Base-by-base conservation (phyloP, 2,888 invertebrate species). In the Ophraella communa region DNA sequence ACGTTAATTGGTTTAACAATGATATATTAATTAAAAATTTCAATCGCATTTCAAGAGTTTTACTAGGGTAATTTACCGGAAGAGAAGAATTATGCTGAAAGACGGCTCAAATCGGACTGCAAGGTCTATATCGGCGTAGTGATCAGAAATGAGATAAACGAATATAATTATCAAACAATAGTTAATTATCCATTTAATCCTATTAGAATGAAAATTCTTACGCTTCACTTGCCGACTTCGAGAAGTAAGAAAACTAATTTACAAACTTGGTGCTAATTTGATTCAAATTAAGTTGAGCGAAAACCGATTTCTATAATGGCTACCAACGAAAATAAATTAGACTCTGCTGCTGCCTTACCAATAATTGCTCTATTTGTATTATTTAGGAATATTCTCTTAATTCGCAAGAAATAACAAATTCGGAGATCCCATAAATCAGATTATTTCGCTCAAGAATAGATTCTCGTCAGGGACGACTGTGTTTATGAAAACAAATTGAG, bases 111-210 rank as follows among this genome's bases (percentile, higher is more conserved):
- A 57, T 64, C 45, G 61, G 45, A 4, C n/a, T n/a, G n/a, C n/a
- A n/a, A n/a, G n/a, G n/a, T 59, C 52, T 52, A 49, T 60, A 53
- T 60, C 57, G 18, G 42, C 45, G 39, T 57, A 53, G 53, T 62
- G 53, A 62, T 62, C 66, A 62, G 62, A 62, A 64, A 66, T 64
- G 64, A 66, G 55, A 51, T 61, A 68, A 71, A 71, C 64, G 66
- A 70, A 68, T 62, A 66, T 63, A 66, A 70, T 74, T 73, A 73
- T 66, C 76, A 78, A 76, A 80, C 79, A 79, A 79, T 79, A 78
- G 77, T 80, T 79, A 80, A 80, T 80, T 80, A 77, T 76, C 78
- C 77, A 77, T 77, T 75, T 77, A 80, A 80, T 78, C 77, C 73
- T 77, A 79, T 79, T 78, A 78, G 74, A 70, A 78, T 74, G 74